Evolutionary conservation across 2,113 vertebrate species (phyloP), one percentile per base, ranked within the genome.

Genomic region (Anser brachyrhynchus): DNA sequence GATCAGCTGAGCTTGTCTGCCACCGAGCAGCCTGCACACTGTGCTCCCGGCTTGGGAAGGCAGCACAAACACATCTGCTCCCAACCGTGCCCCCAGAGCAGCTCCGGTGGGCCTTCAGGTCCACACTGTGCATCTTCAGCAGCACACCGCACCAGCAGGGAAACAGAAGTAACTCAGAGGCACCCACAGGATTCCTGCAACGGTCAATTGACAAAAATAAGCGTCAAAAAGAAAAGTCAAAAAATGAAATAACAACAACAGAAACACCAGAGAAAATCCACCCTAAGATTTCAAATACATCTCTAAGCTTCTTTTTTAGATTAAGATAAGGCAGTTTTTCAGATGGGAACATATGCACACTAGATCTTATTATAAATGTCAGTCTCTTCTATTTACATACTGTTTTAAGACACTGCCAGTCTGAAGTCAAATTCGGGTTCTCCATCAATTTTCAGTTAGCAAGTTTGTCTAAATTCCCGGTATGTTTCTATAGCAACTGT

Each of bases 401-500:
- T 62, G 59, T 4, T 93, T 75, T 80, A 82, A 93, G 70, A 81
- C 13, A 69, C 41, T 81, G 67, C 8, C 44, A 75, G 23, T 54
- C 37, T 79, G 31, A 87, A 84, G 43, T 81, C 52, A 78, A 88
- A 87, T 22, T 71, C 67, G 83, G 57, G 49, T 77, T 92, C 75
- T 89, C 17, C 58, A 19, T 49, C 55, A 81, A 80, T 80, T 88
- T 90, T 65, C 29, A 77, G 37, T 72, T 51, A 89, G 28, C 46
- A 97, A 88, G 55, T 84, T 89, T 81, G 33, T 35, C 80, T 84
- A 82, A 84, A 89, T 70, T 69, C 22, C 55, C 0, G 6, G 74
- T 46, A 13, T 23, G 44, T 90, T 93, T 81, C 90, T 73, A 92
- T 37, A 87, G 80, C 70, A 89, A 87, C 62, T n/a, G 6, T 69